A percentile compares a stretch with the other conserved stretches of the same genome.
phyloP scores from a whole-genome alignment of 2,888 invertebrate species.

The Drosophila parthenogenetica region DNA sequence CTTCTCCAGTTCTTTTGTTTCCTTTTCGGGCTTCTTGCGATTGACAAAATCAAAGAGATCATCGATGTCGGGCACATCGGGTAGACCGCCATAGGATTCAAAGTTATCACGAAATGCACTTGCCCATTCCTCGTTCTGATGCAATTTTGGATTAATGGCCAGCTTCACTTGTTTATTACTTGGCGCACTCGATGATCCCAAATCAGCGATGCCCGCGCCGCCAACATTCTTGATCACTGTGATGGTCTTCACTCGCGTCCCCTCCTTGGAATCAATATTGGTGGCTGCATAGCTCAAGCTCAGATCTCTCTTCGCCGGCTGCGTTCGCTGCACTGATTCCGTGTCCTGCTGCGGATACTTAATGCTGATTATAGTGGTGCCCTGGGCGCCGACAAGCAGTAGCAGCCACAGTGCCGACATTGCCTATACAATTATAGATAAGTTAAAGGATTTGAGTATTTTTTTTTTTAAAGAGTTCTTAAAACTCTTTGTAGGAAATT shows the following conservation, averaged over 20 bases:
- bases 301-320: constrained; percentile 82
- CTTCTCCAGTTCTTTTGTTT: constrained; percentile 41
- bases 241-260: constrained; percentile 84
- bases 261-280: constrained; percentile 84
- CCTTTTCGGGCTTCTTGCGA: constrained; percentile 64
- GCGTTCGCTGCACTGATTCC: constrained; percentile 38
- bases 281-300: constrained; percentile 85
- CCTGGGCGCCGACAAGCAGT: constrained; percentile 69
- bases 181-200: constrained; percentile 34
- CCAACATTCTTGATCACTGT: constrained; percentile 84
- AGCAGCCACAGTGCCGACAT: constrained; percentile 67
- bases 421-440: constrained; percentile 36
- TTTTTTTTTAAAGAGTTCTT: neutral
- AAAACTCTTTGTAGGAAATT: neutral
- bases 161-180: constrained; percentile 67
- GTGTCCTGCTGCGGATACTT: constrained; percentile 66
- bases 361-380: constrained; percentile 75
- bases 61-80: constrained; percentile 84
- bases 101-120: constrained; percentile 84
- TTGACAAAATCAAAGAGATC: constrained; percentile 83
- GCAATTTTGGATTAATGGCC: constrained; percentile 80
- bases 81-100: constrained; percentile 81
- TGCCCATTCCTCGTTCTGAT: constrained; percentile 83
- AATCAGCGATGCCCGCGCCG: constrained; percentile 63
- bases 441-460: neutral